phyloP scores from a whole-genome alignment of 2,888 invertebrate species.

The Nycteola revayana region DNA sequence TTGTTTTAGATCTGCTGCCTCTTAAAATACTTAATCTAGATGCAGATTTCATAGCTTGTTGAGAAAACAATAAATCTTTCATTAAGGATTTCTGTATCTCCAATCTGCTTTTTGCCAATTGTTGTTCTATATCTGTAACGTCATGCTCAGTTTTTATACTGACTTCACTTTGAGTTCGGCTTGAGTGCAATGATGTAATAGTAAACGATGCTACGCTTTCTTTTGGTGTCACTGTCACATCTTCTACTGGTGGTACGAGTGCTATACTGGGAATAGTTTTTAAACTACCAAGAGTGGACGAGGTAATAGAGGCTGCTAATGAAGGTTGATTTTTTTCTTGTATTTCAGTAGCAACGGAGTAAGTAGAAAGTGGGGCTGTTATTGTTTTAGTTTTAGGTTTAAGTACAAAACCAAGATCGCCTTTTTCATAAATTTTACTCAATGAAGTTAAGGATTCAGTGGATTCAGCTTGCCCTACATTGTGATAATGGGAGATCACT shows the following conservation, averaged over 20 bases:
- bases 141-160: constrained; percentile 13
- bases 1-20: too few relatives aligned
- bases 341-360: background rate
- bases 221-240: constrained; percentile 37
- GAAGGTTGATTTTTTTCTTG: background rate
- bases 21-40: constrained; percentile 29
- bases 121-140: constrained; percentile 43
- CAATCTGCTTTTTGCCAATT: constrained; percentile 55
- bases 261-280: constrained; percentile 63
- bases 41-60: constrained; percentile 42
- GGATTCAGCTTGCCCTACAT: constrained; percentile 60
- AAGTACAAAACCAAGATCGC: constrained; percentile 85
- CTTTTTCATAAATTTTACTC: constrained; percentile 81
- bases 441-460: constrained; percentile 73
- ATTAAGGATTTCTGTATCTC: constrained; percentile 68
- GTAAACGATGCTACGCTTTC: constrained; percentile 62
- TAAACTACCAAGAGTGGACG: constrained; percentile 51
- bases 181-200: constrained; percentile 56
- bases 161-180: constrained; percentile 21
- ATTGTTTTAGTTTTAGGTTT: constrained; percentile 39
- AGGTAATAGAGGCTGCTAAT: constrained; percentile 25
- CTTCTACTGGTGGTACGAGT: constrained; percentile 46
- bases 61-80: constrained; percentile 60
- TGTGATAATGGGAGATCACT: constrained; percentile 67
- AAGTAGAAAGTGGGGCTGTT: background rate